Conservation (phyloP, 1,140 invertebrate species). For the Atta colombica region DNA sequence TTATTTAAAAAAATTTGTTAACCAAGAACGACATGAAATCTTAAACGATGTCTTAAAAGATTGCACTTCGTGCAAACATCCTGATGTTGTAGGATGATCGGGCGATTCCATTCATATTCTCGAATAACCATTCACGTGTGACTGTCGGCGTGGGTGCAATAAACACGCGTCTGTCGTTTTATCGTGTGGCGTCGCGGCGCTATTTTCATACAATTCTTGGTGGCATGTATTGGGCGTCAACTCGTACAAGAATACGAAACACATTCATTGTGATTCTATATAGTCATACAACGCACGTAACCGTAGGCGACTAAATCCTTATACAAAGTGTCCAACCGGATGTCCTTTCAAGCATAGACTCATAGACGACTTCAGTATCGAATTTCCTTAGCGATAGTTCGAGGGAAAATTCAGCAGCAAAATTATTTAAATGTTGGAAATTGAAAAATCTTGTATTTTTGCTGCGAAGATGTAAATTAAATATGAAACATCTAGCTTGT, state of each 20-base stretch:
- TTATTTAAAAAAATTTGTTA: neutral
- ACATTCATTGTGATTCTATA: constrained; percentile 5
- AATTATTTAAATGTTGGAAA: constrained; percentile 4
- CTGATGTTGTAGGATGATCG: constrained; percentile 1
- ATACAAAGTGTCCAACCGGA: neutral
- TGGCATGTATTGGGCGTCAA: constrained; percentile 1
- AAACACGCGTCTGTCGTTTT: constrained; percentile 7
- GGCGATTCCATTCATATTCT: constrained; percentile 41
- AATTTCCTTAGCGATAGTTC: constrained; percentile 25
- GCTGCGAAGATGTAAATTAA: neutral
- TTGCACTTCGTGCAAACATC: neutral
- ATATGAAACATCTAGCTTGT: neutral
- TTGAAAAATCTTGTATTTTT: constrained; percentile 5
- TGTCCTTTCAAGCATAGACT: constrained; percentile 19
- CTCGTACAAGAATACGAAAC: constrained; percentile 35
- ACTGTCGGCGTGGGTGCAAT: constrained; percentile 20
- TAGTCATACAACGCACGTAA: neutral
- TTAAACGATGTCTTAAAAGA: neutral
- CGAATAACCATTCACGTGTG: constrained; percentile 45
- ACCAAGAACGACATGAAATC: neutral
- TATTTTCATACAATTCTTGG: constrained; percentile 46
- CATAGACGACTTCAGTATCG: constrained; percentile 6
- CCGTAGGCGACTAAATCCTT: constrained; percentile 15
- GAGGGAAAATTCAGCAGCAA: neutral
- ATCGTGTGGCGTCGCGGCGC: constrained; percentile 3